A percentile compares a stretch with the other conserved stretches of the same genome.
Conservation (phyloP, 2,113 vertebrate genomes). For the Callaeas wilsoni region DNA sequence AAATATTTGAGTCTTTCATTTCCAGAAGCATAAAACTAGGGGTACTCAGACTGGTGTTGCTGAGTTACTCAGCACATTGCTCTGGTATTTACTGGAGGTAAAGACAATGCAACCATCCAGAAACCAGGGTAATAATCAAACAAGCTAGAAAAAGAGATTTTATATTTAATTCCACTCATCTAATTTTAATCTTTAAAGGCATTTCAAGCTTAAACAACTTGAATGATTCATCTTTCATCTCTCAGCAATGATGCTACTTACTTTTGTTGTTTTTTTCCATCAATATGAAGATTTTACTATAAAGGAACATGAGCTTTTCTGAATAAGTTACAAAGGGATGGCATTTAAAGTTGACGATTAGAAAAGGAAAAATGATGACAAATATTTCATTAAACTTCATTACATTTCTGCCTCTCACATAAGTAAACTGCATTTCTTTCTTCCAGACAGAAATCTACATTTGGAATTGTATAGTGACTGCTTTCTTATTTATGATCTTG, state of each 20-base stretch:
- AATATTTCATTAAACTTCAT: not conserved
- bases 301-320: not conserved
- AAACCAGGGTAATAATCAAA: not conserved
- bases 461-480: not conserved
- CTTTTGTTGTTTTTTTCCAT: not conserved
- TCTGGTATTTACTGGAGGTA: not conserved
- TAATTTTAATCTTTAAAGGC: not conserved
- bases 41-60: not conserved
- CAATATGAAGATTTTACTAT: not conserved
- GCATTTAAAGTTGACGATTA: not conserved
- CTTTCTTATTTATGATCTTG: slow-evolving; percentile 44
- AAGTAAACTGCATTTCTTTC: not conserved
- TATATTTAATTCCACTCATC: not conserved
- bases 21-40: not conserved
- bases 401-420: not conserved
- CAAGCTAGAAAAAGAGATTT: not conserved
- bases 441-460: not conserved
- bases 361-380: not conserved
- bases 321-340: not conserved
- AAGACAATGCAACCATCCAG: not conserved
- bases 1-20: not conserved
- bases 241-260: not conserved
- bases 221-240: not conserved
- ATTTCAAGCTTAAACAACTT: not conserved
- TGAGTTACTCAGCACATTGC: not conserved